These are phyloP conservation scores for Epicampocera succincta DNA, from an alignment of 2,888 invertebrate species.

Conservation along the genomic window DNA sequence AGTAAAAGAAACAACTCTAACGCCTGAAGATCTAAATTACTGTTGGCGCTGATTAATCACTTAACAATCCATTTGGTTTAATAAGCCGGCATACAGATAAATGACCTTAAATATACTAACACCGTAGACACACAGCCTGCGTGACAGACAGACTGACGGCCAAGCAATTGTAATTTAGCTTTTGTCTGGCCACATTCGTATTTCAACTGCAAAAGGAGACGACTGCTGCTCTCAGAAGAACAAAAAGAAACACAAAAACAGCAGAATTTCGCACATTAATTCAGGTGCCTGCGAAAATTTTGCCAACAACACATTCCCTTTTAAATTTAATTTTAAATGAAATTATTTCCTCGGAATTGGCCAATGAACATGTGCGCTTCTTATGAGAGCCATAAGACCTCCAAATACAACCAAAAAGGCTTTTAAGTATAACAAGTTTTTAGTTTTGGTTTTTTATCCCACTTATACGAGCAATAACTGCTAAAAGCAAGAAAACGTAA, in stretches of 20 bases:
- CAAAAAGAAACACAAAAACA: conserved; percentile 6
- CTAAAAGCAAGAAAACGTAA: conserved; percentile 21
- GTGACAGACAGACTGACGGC: not conserved
- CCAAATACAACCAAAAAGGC: conserved; percentile 27
- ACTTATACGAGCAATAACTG: no score
- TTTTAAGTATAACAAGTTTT: conserved; percentile 61
- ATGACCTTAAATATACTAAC: conserved; percentile 18
- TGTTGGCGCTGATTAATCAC: conserved; percentile 81
- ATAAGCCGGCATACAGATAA: conserved; percentile 55
- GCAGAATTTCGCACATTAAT: conserved; percentile 61
- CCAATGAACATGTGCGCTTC: conserved; percentile 67
- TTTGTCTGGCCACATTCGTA: conserved; percentile 24
- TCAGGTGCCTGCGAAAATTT: conserved; percentile 64
- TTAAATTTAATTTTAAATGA: conserved; percentile 61
- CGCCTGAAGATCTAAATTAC: conserved; percentile 77
- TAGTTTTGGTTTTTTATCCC: not conserved
- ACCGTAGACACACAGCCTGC: not conserved
- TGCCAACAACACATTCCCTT: conserved; percentile 55
- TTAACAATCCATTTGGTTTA: conserved; percentile 77
- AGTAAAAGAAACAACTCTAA: conserved; percentile 23
- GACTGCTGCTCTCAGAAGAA: not conserved
- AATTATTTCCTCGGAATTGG: conserved; percentile 66
- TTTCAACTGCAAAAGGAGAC: conserved; percentile 4
- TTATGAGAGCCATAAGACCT: conserved; percentile 24
- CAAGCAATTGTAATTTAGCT: conserved; percentile 35